Percentiles rank a stretch among this genome's conserved stretches.
Evolutionary conservation across 2,797 vertebrate genomes (phyloP).

Genomic region (Setipinna tenuifilis): DNA sequence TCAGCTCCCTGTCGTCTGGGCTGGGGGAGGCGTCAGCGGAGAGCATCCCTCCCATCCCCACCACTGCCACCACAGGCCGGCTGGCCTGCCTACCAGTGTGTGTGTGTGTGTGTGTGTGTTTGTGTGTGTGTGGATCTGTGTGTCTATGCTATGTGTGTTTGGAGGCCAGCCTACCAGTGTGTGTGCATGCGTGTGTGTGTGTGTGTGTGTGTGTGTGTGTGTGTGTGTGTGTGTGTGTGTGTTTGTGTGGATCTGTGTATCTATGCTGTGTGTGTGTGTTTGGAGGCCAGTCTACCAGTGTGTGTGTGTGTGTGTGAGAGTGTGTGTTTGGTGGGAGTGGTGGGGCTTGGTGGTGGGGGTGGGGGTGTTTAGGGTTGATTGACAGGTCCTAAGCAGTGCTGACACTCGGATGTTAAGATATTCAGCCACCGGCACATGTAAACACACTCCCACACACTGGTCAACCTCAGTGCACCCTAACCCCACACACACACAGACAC

Average conservation of each 20-base stretch:
- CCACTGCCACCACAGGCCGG: neutral
- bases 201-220: too few species aligned
- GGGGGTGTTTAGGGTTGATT: neutral
- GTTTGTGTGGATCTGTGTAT: too few species aligned
- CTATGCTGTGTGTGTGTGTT: neutral
- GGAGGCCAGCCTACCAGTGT: neutral
- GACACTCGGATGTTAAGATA: neutral
- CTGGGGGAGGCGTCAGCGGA: neutral
- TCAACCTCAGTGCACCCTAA: conserved; percentile 12
- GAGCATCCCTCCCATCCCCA: neutral
- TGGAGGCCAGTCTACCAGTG: neutral
- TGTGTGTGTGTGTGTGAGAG: neutral
- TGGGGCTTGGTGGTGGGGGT: neutral
- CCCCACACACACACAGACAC: conserved; percentile 34
- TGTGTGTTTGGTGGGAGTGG: neutral
- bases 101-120: too few species aligned
- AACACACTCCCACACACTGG: neutral
- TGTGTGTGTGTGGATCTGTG: too few species aligned
- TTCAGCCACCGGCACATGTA: neutral
- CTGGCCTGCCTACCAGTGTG: too few species aligned
- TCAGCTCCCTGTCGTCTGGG: neutral
- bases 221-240: too few species aligned
- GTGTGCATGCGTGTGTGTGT: neutral
- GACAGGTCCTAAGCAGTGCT: neutral
- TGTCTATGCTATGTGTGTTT: too few species aligned